Evolutionary conservation across 1,140 invertebrate genomes (phyloP), one percentile per base, ranked within the genome.

Genomic region (Tribolium madens): DNA sequence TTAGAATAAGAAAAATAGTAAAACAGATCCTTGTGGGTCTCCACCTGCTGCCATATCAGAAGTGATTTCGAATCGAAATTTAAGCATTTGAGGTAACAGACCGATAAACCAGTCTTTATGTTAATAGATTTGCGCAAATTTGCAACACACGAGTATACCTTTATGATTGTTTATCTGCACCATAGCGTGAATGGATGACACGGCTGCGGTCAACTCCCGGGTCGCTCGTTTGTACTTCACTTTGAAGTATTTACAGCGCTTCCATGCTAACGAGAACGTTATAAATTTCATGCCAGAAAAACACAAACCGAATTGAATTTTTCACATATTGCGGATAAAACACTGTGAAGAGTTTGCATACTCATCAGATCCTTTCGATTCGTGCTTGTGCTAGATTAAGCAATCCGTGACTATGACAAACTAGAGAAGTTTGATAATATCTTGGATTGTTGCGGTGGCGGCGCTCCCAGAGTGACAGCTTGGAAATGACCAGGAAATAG

Each of bases 401-500:
- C 13, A 46, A 46, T 53, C 48, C 46, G 31, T 33, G 74, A 60
- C 48, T 46, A 21, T 76, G 57, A 64, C 73, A 53, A 74, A 60
- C 53, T 64, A 17, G 70, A 70, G 52, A 73, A 60, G 46, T 69
- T 73, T 47, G 76, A 77, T 77, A 64, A 60, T 70, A 77, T 72
- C 73, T 78, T 12, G 21, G 69, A 64, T 50, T 42, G 74, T 76
- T 76, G 69, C 75, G 73, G 69, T 31, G 17, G 48, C 21, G 14
- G 21, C 6, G 18, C 57, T 31, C 31, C 12, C 7, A 18, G 71
- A 75, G 10, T 73, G 74, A 75, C 74, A 76, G 69, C 33, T 73
- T 73, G 77, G 60, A 76, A 75, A 76, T 79, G 74, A 76, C 70
- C 77, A 74, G 77, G 77, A 79, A 79, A 79, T 79, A 74, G 77